phyloP scores from a whole-genome alignment of 2,797 vertebrate genomes.

The Chloroceryle inda region DNA sequence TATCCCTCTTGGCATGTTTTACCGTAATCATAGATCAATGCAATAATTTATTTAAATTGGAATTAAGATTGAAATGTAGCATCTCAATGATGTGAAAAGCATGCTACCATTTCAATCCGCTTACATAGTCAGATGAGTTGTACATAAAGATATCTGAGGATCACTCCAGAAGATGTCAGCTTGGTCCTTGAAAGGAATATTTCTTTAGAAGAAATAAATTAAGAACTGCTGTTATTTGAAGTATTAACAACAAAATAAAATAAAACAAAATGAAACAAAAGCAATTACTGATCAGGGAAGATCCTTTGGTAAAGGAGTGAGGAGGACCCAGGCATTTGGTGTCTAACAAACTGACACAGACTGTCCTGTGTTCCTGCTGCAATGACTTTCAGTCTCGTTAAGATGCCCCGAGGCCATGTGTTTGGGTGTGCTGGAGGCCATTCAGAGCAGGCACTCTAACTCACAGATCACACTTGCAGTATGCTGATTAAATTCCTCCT shows the following conservation, averaged over 20 bases:
- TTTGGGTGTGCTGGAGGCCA: background rate
- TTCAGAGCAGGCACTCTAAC: background rate
- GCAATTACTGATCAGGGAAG: background rate
- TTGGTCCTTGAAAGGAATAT: background rate
- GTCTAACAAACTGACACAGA: background rate
- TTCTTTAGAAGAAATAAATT: background rate
- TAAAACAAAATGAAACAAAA: background rate
- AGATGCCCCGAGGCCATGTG: background rate
- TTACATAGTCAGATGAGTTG: background rate
- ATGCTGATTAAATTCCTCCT: background rate
- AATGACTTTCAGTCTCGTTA: rapidly evolving
- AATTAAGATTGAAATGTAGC: background rate
- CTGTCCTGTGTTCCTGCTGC: background rate
- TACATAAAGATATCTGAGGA: background rate
- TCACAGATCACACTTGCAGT: background rate
- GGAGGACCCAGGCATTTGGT: background rate
- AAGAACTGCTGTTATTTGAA: background rate
- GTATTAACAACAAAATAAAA: background rate
- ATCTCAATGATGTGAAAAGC: background rate
- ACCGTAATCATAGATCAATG: background rate
- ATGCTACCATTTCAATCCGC: background rate
- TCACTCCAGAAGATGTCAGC: background rate
- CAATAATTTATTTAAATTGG: background rate
- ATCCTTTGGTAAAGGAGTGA: background rate
- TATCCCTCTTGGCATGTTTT: background rate